Evolutionary conservation across 1,140 invertebrate species (phyloP).

Genomic region (Dryas iulia): DNA sequence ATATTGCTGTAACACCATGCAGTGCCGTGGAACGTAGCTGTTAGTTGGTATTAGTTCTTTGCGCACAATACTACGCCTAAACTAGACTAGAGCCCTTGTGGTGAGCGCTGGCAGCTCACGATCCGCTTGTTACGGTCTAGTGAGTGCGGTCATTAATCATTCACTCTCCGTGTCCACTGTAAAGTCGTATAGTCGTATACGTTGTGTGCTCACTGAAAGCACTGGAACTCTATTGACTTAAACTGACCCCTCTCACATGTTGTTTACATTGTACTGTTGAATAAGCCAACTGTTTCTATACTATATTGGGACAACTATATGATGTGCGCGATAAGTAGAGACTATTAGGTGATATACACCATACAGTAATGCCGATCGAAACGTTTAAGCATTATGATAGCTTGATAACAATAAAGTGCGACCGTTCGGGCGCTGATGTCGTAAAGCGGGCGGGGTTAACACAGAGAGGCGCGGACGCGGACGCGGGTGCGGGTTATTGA

Average conservation of each 20-base stretch:
- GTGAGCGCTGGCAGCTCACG: slow-evolving; percentile 12
- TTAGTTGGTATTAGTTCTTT: background rate
- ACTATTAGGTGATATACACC: background rate
- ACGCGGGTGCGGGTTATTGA: slow-evolving; percentile 25
- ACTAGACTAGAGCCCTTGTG: slow-evolving; percentile 12
- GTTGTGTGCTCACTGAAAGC: background rate
- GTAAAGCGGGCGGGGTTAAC: slow-evolving; percentile 15
- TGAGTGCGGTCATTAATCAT: slow-evolving; percentile 36
- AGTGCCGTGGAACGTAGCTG: background rate
- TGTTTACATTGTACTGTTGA: background rate
- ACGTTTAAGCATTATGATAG: background rate
- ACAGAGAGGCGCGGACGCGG: slow-evolving; percentile 27
- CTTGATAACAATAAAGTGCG: slow-evolving; percentile 4
- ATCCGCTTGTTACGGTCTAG: slow-evolving; percentile 35
- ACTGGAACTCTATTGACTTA: slow-evolving; percentile 11
- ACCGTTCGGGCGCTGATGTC: slow-evolving; percentile 8
- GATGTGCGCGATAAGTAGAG: background rate
- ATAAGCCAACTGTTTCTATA: background rate
- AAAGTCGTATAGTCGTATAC: background rate
- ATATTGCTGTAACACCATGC: slow-evolving; percentile 12
- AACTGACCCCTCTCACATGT: background rate
- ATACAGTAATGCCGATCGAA: background rate
- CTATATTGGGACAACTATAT: background rate
- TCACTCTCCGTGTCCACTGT: slow-evolving; percentile 31
- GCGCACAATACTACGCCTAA: slow-evolving; percentile 3